Conservation (phyloP, 2,888 invertebrate species). For the Stenotaenia linearis region DNA sequence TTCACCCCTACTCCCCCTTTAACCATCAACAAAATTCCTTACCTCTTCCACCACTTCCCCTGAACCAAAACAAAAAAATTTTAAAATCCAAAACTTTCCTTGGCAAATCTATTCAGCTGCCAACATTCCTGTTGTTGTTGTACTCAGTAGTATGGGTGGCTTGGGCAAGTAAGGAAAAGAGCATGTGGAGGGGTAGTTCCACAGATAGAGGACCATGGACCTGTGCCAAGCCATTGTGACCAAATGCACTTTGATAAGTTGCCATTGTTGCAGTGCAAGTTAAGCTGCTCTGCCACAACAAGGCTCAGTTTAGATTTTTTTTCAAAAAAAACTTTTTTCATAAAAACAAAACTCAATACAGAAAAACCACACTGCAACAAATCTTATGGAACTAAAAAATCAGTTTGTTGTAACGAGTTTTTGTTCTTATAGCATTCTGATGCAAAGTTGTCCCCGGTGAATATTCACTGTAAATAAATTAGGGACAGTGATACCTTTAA, state of each 20-base stretch:
- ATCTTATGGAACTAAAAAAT: no score
- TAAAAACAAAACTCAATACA: background rate
- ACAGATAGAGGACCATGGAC: conserved; percentile 1
- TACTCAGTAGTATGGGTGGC: background rate
- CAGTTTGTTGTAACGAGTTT: no score
- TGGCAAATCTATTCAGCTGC: background rate
- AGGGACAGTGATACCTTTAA: no score
- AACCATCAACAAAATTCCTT: background rate
- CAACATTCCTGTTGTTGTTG: conserved; percentile 4
- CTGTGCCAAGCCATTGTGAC: conserved; percentile 7
- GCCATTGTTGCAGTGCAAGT: conserved; percentile 14
- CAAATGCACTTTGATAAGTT: conserved; percentile 9
- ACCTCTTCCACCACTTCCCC: background rate
- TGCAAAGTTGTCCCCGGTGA: no score
- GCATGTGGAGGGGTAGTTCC: background rate
- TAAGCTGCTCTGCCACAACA: background rate
- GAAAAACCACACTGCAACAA: background rate
- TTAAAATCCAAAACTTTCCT: background rate
- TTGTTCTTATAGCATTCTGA: no score
- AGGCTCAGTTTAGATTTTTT: background rate
- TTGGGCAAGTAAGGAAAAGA: background rate
- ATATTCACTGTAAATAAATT: no score
- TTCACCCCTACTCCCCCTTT: no score
- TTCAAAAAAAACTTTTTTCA: background rate
- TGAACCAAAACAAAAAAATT: background rate